Percentiles rank a stretch among this genome's conserved stretches.
These are phyloP conservation scores for Rhinogobio ventralis DNA, from an alignment of 2,797 vertebrate genomes.

Conservation along the genomic window DNA sequence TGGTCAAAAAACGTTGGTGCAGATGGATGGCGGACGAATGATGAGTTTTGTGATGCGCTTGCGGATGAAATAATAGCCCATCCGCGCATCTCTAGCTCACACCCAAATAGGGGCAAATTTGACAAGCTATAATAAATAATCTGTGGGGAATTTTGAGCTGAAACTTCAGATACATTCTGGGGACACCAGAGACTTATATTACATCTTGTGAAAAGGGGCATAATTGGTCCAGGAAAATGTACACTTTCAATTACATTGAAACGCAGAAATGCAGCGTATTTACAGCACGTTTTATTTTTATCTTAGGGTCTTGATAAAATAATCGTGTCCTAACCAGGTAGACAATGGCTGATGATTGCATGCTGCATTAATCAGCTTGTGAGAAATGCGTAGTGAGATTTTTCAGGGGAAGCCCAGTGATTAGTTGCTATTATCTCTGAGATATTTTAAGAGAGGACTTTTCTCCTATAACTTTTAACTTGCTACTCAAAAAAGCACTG, in stretches of 20 bases:
- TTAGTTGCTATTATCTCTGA: constrained; percentile 5
- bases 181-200: no score
- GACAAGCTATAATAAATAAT: background rate
- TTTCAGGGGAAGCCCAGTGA: constrained; percentile 1
- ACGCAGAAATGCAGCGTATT: background rate
- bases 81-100: no score
- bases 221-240: background rate
- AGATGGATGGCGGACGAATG: no score
- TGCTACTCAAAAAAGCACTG: background rate
- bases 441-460: background rate
- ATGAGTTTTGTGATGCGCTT: no score
- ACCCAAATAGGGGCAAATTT: background rate
- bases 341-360: constrained; percentile 11
- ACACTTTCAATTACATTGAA: background rate
- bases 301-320: constrained; percentile 1
- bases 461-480: background rate
- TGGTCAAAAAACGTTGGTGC: no score
- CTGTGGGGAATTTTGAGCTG: background rate
- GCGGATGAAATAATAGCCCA: no score
- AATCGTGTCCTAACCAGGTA: constrained; percentile 20
- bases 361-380: constrained; percentile 19
- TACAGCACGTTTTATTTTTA: constrained; percentile 18
- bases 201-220: no score
- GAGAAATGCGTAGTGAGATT: constrained; percentile 8
- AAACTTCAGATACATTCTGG: no score